Evolutionary conservation across 2,113 vertebrate species (phyloP).

Genomic region (Phyllostomus hastatus): DNA sequence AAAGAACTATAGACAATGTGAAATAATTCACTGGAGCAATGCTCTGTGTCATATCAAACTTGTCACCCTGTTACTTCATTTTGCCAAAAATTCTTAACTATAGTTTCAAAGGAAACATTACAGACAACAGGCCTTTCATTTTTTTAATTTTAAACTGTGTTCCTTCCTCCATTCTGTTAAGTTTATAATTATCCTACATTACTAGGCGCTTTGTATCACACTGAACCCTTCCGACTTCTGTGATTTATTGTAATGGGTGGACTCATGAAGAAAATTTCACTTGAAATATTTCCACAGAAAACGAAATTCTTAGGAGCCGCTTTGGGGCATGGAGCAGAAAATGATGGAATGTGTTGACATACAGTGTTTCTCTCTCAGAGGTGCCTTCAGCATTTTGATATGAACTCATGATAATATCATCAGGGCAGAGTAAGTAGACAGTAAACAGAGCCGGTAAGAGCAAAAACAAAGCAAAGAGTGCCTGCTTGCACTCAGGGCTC

Average conservation of each 20-base stretch:
- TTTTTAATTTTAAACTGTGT: not conserved
- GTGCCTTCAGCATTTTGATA: not conserved
- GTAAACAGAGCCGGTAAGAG: not conserved
- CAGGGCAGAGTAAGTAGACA: not conserved
- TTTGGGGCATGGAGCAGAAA: not conserved
- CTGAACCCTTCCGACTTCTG: not conserved
- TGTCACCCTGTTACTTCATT: not conserved
- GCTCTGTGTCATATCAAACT: not conserved
- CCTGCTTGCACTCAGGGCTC: not conserved
- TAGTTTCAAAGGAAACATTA: slow-evolving; percentile 29
- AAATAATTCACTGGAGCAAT: not conserved
- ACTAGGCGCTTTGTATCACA: not conserved
- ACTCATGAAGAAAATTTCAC: not conserved
- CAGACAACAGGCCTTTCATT: not conserved
- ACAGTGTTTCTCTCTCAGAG: not conserved
- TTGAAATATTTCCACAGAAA: not conserved
- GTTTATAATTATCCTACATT: not conserved
- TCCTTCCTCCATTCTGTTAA: not conserved
- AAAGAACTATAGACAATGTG: not conserved
- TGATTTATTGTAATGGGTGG: not conserved
- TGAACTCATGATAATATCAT: not conserved
- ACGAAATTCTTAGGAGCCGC: not conserved
- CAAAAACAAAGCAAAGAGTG: not conserved
- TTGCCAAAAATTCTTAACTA: not conserved
- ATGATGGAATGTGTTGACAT: not conserved